Percentiles rank a stretch among this genome's conserved stretches.
Evolutionary conservation across 2,888 invertebrate genomes (phyloP).

Genomic region (Allophyes oxyacanthae): DNA sequence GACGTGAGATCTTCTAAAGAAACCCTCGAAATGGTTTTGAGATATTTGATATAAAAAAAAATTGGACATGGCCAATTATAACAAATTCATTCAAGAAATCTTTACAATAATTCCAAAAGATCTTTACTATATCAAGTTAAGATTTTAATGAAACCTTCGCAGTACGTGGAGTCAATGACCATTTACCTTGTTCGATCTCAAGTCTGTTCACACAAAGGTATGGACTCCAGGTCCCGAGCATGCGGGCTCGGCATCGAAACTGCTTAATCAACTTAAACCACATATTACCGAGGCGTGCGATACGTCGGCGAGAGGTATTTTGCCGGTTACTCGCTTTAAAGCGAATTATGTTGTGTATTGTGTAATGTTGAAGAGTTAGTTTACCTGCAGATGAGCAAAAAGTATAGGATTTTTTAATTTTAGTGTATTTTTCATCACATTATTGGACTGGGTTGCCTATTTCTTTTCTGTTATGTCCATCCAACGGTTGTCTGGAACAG

Average conservation of each 20-base stretch:
- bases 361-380: background rate
- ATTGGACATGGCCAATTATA: too few species aligned
- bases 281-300: constrained; percentile 50
- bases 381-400: too few species aligned
- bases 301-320: constrained; percentile 16
- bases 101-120: too few species aligned
- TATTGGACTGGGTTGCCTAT: too few species aligned
- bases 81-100: too few species aligned
- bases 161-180: constrained; percentile 18
- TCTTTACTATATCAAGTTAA: constrained; percentile 6
- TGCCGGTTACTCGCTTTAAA: background rate
- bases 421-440: too few species aligned
- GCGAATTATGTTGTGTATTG: accelerated
- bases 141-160: constrained; percentile 28
- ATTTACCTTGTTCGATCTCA: constrained; percentile 41
- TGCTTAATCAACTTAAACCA: constrained; percentile 67
- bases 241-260: constrained; percentile 66
- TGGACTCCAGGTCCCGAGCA: constrained; percentile 51
- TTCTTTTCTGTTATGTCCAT: too few species aligned
- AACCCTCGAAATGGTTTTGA: too few species aligned
- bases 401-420: too few species aligned
- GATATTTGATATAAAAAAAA: too few species aligned
- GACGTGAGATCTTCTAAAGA: too few species aligned
- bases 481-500: too few species aligned
- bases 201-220: constrained; percentile 54